Percentiles rank a stretch among this genome's conserved stretches.
Conservation (phyloP, 2,888 invertebrate genomes). For the Asteroscopus sphinx region DNA sequence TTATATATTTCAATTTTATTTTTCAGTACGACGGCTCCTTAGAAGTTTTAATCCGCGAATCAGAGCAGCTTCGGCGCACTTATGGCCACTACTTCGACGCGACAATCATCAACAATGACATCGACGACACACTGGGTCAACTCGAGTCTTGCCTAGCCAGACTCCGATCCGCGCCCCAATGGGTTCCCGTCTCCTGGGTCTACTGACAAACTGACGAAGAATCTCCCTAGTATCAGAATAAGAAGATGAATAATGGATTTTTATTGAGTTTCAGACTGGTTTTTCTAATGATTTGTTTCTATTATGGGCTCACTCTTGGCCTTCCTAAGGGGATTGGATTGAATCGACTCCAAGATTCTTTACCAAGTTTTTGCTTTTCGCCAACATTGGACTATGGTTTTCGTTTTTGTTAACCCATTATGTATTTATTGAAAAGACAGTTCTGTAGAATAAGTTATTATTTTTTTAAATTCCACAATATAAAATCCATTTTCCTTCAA, state of each 20-base stretch:
- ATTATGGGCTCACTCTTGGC: slow-evolving; percentile 38
- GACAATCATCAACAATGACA: slow-evolving; percentile 99
- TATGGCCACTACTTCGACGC: slow-evolving; percentile 99
- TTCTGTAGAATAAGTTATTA: slow-evolving; percentile 2
- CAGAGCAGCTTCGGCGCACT: slow-evolving; percentile 98
- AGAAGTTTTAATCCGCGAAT: slow-evolving; percentile 98
- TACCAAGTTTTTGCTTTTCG: too few species aligned
- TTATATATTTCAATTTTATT: background rate
- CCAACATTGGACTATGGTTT: too few species aligned
- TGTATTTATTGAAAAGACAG: slow-evolving; percentile 7
- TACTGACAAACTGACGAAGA: slow-evolving; percentile 92
- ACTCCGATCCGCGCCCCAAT: slow-evolving; percentile 97
- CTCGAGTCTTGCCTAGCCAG: slow-evolving; percentile 97
- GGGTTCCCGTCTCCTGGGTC: slow-evolving; percentile 99
- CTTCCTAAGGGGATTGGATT: slow-evolving; percentile 25
- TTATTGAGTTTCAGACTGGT: slow-evolving; percentile 42
- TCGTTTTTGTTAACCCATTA: background rate
- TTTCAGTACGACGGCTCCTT: slow-evolving; percentile 98
- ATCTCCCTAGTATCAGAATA: slow-evolving; percentile 57
- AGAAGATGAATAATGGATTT: slow-evolving; percentile 50
- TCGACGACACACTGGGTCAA: slow-evolving; percentile 98
- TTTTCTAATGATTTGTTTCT: slow-evolving; percentile 38
- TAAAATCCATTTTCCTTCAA: slow-evolving; percentile 45
- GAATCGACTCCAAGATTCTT: slow-evolving; percentile 7
- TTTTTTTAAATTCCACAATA: background rate